Percentiles rank a stretch among this genome's conserved stretches.
phyloP scores from a whole-genome alignment of 2,888 invertebrate genomes.

The Drosophila anomalata region DNA sequence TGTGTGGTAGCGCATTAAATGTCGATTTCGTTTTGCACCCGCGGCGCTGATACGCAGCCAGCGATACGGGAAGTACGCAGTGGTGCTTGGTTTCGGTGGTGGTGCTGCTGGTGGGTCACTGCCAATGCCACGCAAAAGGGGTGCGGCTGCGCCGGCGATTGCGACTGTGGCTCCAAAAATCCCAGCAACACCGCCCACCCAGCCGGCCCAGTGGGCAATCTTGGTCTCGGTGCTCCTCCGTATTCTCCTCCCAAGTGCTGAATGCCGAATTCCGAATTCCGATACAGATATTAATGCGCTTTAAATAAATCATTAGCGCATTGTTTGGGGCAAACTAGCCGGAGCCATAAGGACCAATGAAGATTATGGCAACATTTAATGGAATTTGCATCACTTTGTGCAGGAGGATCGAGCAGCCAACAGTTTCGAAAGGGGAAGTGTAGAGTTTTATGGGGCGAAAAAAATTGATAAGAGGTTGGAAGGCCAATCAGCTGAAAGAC shows the following conservation, averaged over 20 bases:
- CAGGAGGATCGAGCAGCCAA: constrained; percentile 8
- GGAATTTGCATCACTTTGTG: not conserved
- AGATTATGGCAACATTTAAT: constrained; percentile 16
- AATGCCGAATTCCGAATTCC: constrained; percentile 33
- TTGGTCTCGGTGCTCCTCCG: constrained; percentile 6
- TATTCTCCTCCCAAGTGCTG: constrained; percentile 21
- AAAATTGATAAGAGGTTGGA: not conserved
- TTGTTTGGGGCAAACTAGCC: constrained; percentile 42
- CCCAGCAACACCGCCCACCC: constrained; percentile 64
- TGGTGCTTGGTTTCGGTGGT: constrained; percentile 17
- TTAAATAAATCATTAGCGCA: constrained; percentile 74
- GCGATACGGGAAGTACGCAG: constrained; percentile 60
- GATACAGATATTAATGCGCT: constrained; percentile 46
- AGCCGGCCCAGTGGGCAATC: constrained; percentile 70
- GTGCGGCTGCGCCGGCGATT: constrained; percentile 43
- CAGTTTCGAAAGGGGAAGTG: constrained; percentile 1
- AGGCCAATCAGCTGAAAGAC: constrained; percentile 20
- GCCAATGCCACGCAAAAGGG: constrained; percentile 71
- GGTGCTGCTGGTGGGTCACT: constrained; percentile 58
- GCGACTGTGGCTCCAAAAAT: constrained; percentile 9
- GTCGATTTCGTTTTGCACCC: constrained; percentile 77
- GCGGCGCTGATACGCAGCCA: constrained; percentile 71
- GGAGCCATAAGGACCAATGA: constrained; percentile 25
- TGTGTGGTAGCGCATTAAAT: constrained; percentile 77
- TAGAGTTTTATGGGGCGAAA: not conserved